Evolutionary conservation across 1,140 invertebrate genomes (phyloP), one percentile per base, ranked within the genome.

Genomic region (Eulimnadia texana): DNA sequence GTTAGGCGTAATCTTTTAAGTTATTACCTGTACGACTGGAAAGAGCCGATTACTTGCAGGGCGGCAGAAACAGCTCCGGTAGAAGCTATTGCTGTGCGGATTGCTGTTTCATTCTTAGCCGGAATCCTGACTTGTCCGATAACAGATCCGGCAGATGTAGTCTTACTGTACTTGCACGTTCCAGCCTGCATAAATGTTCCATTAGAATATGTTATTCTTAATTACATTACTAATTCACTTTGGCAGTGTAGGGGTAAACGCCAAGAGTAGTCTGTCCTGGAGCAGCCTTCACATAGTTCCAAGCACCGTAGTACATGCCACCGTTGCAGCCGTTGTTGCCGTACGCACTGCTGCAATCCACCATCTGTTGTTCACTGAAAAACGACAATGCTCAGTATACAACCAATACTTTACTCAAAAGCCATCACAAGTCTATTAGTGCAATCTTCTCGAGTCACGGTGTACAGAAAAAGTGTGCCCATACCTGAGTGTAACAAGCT

Each of bases 281-380:
- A 20, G 1, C 25, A 11, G 24, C 27, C 50, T 50, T 54, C 13
- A 62, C 57, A 49, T 62, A 62, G 16, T 27, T 11, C 61, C 61
- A 62, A 11, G 53, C 50, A 9, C 23, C 20, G 1, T 20, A 11
- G 20, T 52, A 52, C 13, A 78, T 71, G 10, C 85, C 85, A 53
- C 85, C 85, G 49, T 77, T 70, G 68, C 86, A 89, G 2, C 86
- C 87, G n/a, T 71, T 63, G 67, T 84, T 83, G 3, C 78, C 78
- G 60, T 73, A 76, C 60, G 51, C n/a, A 10, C 28, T 42, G n/a
- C 78, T 77, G 54, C 82, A 84, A 67, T 84, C 82, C 0, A 84
- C 72, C 0, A 84, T 67, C 52, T 82, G 79, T 66, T 84, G 82
- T 52, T 81, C 79, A 28, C 80, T 59, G 1, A n/a, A n/a, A n/a